These are phyloP conservation scores for Elysia crispata DNA, from an alignment of 2,888 invertebrate species.

Conservation along the genomic window DNA sequence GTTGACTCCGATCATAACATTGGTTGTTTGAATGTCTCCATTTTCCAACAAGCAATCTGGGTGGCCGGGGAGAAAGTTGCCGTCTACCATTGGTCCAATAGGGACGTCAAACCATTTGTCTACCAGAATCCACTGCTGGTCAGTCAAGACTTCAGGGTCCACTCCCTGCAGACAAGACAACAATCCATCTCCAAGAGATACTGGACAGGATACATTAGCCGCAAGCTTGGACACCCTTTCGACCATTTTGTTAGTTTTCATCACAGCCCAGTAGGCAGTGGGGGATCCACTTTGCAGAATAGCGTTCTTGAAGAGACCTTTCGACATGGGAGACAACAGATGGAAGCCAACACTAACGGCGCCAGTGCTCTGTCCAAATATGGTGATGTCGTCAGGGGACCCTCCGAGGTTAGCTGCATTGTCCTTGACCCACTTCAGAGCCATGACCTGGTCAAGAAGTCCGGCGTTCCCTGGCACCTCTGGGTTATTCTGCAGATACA, in stretches of 20 bases:
- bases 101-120: conserved; percentile 79
- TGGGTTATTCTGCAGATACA: conserved; percentile 87
- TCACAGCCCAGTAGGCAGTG: no score
- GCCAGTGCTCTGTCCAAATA: no score
- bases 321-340: no score
- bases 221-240: conserved; percentile 42
- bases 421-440: conserved; percentile 92
- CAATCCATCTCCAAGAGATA: no score
- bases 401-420: conserved; percentile 82
- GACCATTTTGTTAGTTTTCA: conserved; percentile 66
- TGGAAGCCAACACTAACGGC: no score
- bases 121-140: not conserved
- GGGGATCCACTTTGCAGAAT: no score
- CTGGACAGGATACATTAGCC: conserved; percentile 9
- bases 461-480: conserved; percentile 91
- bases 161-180: no score
- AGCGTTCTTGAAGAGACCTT: no score
- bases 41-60: conserved; percentile 92
- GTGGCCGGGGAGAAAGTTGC: conserved; percentile 90
- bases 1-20: conserved; percentile 94
- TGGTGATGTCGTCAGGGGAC: no score
- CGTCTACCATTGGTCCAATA: conserved; percentile 93
- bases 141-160: no score
- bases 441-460: conserved; percentile 94
- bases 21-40: conserved; percentile 94